phyloP scores from a whole-genome alignment of 1,140 invertebrate genomes.

The Cydia amplana region DNA sequence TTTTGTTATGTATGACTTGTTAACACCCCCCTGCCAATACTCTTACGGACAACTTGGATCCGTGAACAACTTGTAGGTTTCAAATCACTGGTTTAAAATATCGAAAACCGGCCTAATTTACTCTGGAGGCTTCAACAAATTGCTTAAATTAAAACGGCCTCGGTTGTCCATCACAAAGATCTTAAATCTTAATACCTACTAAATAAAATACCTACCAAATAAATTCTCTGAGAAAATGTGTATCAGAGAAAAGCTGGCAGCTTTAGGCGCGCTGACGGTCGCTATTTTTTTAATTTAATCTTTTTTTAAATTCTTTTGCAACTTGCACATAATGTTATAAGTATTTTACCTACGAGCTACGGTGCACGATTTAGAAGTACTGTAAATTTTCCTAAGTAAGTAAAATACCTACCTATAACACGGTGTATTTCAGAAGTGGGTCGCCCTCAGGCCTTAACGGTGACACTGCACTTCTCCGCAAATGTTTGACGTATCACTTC shows the following conservation, averaged over 20 bases:
- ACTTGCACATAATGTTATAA: too few species aligned
- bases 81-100: too few species aligned
- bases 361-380: too few species aligned
- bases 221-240: neutral
- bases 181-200: slow-evolving; percentile 25
- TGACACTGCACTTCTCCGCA: neutral
- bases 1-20: too few species aligned
- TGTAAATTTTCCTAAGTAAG: too few species aligned
- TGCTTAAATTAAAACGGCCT: neutral
- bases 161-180: slow-evolving; percentile 1
- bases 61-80: too few species aligned
- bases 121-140: slow-evolving; percentile 4
- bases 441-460: neutral
- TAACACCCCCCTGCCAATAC: too few species aligned
- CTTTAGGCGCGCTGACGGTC: neutral
- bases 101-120: neutral
- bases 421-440: neutral
- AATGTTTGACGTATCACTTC: slow-evolving; percentile 18
- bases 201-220: neutral
- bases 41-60: too few species aligned
- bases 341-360: too few species aligned
- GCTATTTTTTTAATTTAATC: neutral
- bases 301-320: too few species aligned
- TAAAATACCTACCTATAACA: neutral
- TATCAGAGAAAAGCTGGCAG: slow-evolving; percentile 8